A percentile compares a stretch with the other conserved stretches of the same genome.
These are phyloP conservation scores for Drosophila santomea DNA, from an alignment of 1,140 invertebrate genomes.

Conservation along the genomic window DNA sequence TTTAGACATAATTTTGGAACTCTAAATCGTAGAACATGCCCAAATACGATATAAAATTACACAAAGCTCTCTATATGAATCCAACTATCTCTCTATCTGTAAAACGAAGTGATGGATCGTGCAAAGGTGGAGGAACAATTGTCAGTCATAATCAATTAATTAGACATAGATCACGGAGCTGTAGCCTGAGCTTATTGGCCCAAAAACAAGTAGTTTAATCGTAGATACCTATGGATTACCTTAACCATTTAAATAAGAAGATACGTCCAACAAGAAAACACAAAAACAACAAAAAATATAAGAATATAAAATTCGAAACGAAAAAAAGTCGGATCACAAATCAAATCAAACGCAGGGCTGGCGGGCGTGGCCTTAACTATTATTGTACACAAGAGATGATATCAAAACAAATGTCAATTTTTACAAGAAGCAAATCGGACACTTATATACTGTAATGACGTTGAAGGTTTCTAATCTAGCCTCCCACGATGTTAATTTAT, in stretches of 20 bases:
- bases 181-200: conserved; percentile 51
- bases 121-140: conserved; percentile 14
- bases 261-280: conserved; percentile 49
- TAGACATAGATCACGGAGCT: conserved; percentile 24
- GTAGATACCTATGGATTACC: conserved; percentile 25
- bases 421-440: conserved; percentile 27
- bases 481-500: not conserved
- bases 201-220: conserved; percentile 24
- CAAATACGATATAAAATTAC: conserved; percentile 18
- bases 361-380: conserved; percentile 33
- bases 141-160: conserved; percentile 39
- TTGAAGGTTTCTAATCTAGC: conserved; percentile 25
- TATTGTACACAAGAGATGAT: conserved; percentile 58
- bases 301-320: not conserved
- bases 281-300: not conserved
- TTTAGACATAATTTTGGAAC: conserved; percentile 21
- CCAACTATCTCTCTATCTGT: not conserved
- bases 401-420: conserved; percentile 76
- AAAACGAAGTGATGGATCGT: not conserved
- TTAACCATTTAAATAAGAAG: conserved; percentile 42
- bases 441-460: conserved; percentile 28
- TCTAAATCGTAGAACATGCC: conserved; percentile 2
- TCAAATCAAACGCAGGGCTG: conserved; percentile 45
- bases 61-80: conserved; percentile 36
- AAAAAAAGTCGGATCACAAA: conserved; percentile 1